These are phyloP conservation scores for Micromys minutus DNA, from an alignment of 2,113 vertebrate species.

Conservation along the genomic window DNA sequence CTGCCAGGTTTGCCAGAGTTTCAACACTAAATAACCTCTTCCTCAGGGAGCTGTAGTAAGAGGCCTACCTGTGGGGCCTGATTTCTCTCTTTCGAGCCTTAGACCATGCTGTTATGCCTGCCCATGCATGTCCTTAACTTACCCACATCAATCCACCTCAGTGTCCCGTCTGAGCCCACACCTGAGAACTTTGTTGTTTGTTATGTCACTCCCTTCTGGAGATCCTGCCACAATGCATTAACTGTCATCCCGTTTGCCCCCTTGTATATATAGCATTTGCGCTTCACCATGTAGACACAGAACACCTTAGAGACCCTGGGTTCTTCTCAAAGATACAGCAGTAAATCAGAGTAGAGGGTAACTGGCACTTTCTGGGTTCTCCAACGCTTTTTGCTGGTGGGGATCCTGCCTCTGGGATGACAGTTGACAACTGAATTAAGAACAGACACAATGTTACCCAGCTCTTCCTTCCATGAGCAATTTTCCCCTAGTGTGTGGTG, in stretches of 20 bases:
- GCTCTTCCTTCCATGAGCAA: not conserved
- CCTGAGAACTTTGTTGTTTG: not conserved
- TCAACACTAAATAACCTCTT: not conserved
- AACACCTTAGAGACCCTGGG: not conserved
- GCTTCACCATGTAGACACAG: not conserved
- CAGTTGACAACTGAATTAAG: not conserved
- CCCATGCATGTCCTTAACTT: not conserved
- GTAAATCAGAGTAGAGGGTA: not conserved
- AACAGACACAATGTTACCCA: not conserved
- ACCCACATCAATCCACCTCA: not conserved
- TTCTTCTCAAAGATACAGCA: not conserved
- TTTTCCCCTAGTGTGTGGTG: not conserved
- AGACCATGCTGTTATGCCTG: not conserved
- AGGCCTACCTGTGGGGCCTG: not conserved
- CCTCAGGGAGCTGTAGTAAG: not conserved
- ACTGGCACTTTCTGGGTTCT: not conserved
- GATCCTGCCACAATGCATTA: not conserved
- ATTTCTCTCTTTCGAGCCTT: not conserved
- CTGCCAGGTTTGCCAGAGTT: not conserved
- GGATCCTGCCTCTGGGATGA: not conserved
- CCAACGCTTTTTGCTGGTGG: not conserved
- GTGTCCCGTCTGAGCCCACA: not conserved
- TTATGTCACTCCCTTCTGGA: not conserved
- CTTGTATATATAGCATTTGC: not conserved
- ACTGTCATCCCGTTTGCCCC: not conserved